phyloP scores from a whole-genome alignment of 2,113 vertebrate species.

The Chamaea fasciata region DNA sequence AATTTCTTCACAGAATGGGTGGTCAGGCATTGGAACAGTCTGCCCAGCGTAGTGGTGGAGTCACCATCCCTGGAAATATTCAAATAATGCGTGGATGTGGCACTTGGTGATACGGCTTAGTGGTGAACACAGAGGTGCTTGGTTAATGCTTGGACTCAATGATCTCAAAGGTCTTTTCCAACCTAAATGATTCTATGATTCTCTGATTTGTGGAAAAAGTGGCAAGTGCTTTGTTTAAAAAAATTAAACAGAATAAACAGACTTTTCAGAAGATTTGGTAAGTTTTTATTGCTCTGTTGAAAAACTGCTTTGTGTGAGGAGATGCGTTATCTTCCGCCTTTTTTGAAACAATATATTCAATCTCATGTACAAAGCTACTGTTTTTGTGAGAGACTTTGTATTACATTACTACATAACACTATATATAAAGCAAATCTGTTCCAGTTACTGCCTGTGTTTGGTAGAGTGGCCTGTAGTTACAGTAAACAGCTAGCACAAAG shows the following conservation, averaged over 20 bases:
- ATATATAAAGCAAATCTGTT: background rate
- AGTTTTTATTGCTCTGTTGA: background rate
- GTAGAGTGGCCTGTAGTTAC: background rate
- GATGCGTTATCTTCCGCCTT: background rate
- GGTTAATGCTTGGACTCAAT: background rate
- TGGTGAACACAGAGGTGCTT: background rate
- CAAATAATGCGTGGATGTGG: background rate
- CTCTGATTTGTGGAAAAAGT: background rate
- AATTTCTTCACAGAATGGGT: background rate
- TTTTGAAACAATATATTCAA: background rate
- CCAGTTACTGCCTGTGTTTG: background rate
- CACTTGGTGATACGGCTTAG: background rate
- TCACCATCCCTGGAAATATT: background rate
- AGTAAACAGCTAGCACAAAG: background rate
- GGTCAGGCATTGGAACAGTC: background rate
- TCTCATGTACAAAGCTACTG: background rate
- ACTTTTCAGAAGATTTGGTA: background rate
- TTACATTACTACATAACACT: background rate
- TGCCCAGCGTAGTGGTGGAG: background rate
- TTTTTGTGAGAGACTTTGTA: background rate
- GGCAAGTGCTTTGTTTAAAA: background rate
- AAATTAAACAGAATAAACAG: background rate
- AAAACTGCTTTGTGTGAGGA: background rate
- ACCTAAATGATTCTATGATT: background rate
- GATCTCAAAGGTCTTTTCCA: background rate